phyloP scores from a whole-genome alignment of 2,888 invertebrate species.

The Parasteatoda lunata region DNA sequence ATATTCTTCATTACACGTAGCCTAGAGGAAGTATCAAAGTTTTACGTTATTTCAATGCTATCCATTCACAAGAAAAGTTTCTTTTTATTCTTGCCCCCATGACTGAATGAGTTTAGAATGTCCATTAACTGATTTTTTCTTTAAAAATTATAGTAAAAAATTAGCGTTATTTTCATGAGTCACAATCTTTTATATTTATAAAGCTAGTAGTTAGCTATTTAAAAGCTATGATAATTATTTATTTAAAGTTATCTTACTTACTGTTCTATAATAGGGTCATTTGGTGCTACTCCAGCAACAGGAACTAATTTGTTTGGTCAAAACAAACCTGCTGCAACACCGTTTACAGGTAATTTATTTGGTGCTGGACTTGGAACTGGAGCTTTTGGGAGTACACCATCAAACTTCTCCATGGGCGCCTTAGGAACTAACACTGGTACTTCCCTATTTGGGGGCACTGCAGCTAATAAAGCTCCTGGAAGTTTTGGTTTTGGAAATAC shows the following conservation, averaged over 20 bases:
- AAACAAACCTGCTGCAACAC: conserved; percentile 75
- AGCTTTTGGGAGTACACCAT: conserved; percentile 72
- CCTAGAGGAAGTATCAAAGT: no score
- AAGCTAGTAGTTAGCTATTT: no score
- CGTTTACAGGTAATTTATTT: conserved; percentile 71
- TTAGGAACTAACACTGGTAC: conserved; percentile 76
- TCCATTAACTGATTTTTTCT: no score
- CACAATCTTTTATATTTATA: no score
- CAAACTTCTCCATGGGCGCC: conserved; percentile 77
- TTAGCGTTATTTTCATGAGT: no score
- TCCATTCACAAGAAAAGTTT: no score
- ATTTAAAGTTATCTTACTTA: background rate
- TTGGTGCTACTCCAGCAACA: conserved; percentile 58
- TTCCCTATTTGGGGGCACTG: conserved; percentile 78
- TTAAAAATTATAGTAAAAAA: no score
- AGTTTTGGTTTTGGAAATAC: conserved; percentile 54
- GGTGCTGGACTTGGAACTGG: conserved; percentile 55
- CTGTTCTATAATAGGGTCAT: conserved; percentile 27
- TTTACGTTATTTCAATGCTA: no score
- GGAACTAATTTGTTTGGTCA: conserved; percentile 75
- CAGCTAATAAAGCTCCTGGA: conserved; percentile 75
- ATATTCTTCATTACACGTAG: no score
- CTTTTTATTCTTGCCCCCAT: no score
- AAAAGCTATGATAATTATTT: conserved; percentile 52
- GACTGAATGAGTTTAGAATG: no score